Conservation (phyloP, 2,888 invertebrate species). For the Unio pictorum region DNA sequence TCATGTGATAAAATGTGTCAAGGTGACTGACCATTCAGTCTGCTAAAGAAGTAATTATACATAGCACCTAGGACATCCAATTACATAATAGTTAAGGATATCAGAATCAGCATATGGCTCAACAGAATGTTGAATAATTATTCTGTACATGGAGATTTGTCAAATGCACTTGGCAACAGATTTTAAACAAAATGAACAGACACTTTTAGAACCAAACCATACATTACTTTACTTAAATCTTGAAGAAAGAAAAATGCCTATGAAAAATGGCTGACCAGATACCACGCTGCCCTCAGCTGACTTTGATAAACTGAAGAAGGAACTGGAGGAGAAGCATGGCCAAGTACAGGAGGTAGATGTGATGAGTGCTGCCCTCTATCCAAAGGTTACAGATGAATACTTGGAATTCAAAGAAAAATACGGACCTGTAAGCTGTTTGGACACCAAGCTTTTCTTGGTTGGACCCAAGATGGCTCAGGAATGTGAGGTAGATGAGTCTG, state of each 20-base stretch:
- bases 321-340: constrained; percentile 85
- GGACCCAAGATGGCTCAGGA: constrained; percentile 90
- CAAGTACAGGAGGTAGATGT: constrained; percentile 85
- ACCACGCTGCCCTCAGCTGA: constrained; percentile 86
- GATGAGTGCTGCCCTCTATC: constrained; percentile 97
- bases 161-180: background rate
- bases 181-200: background rate
- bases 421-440: constrained; percentile 96
- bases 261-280: constrained; percentile 91
- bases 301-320: constrained; percentile 84
- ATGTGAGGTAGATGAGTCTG: constrained; percentile 70
- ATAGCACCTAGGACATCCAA: no score
- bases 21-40: no score
- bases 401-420: constrained; percentile 87
- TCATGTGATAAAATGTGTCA: no score
- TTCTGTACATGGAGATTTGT: no score
- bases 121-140: no score
- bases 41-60: no score
- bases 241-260: no score
- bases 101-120: no score
- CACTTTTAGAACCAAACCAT: no score
- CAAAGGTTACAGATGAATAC: constrained; percentile 79
- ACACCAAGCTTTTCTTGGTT: constrained; percentile 93
- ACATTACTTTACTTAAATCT: constrained; percentile 42
- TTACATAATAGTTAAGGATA: no score